Evolutionary conservation across 2,888 invertebrate species (phyloP).

Genomic region (Achlya flavicornis): DNA sequence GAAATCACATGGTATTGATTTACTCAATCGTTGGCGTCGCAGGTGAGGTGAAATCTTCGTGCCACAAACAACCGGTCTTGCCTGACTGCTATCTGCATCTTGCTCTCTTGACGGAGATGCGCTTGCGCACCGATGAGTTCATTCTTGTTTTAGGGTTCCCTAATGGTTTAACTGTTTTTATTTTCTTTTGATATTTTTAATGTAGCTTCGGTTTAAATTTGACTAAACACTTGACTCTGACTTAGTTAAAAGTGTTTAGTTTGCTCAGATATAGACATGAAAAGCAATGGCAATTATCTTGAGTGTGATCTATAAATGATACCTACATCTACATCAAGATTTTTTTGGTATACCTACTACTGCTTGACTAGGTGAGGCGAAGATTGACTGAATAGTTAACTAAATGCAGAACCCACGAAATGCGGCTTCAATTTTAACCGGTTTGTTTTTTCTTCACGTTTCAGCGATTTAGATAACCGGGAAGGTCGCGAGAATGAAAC

Average conservation of each 20-base stretch:
- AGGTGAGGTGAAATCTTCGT: slow-evolving; percentile 74
- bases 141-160: slow-evolving; percentile 26
- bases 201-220: too few species aligned
- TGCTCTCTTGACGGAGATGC: slow-evolving; percentile 44
- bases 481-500: slow-evolving; percentile 43
- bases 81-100: slow-evolving; percentile 39
- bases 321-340: too few species aligned
- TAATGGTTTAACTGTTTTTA: not conserved
- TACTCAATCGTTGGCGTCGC: slow-evolving; percentile 45
- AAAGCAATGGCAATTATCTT: too few species aligned
- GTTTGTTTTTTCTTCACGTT: slow-evolving; percentile 5
- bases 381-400: not conserved
- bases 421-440: not conserved
- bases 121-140: slow-evolving; percentile 26
- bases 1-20: slow-evolving; percentile 38
- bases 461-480: slow-evolving; percentile 28
- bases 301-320: too few species aligned
- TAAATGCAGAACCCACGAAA: slow-evolving; percentile 6
- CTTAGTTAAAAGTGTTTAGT: too few species aligned
- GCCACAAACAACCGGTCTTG: slow-evolving; percentile 67
- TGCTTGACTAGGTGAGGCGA: not conserved
- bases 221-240: too few species aligned
- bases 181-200: not conserved
- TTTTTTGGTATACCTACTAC: too few species aligned
- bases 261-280: too few species aligned